These are phyloP conservation scores for Euphonia xanthogaster DNA, from an alignment of 2,797 vertebrate genomes.

Conservation along the genomic window DNA sequence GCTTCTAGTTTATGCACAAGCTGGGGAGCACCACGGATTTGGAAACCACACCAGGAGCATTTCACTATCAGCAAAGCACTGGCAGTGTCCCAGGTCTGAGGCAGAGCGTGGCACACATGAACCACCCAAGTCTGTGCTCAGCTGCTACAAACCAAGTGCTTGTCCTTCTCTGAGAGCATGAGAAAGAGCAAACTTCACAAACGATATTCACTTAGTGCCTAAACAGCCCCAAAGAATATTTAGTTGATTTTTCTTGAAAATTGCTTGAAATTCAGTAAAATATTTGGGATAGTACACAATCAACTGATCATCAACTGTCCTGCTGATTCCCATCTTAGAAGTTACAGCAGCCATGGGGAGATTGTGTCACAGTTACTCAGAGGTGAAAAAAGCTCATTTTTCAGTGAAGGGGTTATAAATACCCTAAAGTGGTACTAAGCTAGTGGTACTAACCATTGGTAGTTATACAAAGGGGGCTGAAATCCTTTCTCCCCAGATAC, in stretches of 20 bases:
- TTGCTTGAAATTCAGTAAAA: background rate
- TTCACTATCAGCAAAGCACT: background rate
- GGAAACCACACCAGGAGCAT: background rate
- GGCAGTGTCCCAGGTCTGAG: background rate
- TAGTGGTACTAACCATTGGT: background rate
- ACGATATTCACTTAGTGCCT: background rate
- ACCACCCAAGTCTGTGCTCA: background rate
- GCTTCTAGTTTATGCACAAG: background rate
- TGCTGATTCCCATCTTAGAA: background rate
- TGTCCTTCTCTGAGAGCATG: background rate
- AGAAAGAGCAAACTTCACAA: background rate
- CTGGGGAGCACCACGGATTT: fast-evolving
- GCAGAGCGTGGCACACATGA: fast-evolving
- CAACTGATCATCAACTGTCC: background rate
- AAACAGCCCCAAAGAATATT: background rate
- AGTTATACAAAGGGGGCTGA: background rate
- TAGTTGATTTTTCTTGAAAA: background rate
- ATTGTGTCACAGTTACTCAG: background rate
- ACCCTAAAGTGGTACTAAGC: background rate
- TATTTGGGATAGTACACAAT: background rate
- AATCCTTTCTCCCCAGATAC: background rate
- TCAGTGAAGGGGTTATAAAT: background rate
- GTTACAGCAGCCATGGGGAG: background rate
- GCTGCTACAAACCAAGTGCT: background rate
- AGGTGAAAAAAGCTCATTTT: background rate